phyloP scores from a whole-genome alignment of 2,888 invertebrate species.

The Platycheirus rosarum region DNA sequence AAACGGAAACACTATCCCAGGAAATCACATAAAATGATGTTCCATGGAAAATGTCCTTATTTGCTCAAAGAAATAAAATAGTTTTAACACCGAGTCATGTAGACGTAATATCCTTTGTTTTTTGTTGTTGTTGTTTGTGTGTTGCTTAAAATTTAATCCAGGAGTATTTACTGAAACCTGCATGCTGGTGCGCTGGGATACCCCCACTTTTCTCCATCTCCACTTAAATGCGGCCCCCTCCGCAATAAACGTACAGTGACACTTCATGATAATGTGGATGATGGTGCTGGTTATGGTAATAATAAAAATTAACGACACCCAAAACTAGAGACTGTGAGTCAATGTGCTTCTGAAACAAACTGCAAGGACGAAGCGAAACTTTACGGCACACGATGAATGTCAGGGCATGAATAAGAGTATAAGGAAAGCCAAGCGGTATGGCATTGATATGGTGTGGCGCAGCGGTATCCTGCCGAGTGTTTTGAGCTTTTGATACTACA shows the following conservation, averaged over 20 bases:
- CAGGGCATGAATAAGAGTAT: slow-evolving; percentile 52
- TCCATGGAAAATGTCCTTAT: slow-evolving; percentile 36
- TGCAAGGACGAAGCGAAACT: slow-evolving; percentile 33
- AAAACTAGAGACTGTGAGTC: slow-evolving; percentile 68
- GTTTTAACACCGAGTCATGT: slow-evolving; percentile 51
- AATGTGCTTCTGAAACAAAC: slow-evolving; percentile 24
- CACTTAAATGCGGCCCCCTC: neutral
- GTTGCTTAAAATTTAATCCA: slow-evolving; percentile 50
- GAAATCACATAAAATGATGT: slow-evolving; percentile 59
- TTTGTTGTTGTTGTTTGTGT: neutral
- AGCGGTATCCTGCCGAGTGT: slow-evolving; percentile 58
- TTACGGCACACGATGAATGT: slow-evolving; percentile 43
- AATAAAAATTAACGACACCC: slow-evolving; percentile 73
- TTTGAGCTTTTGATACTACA: slow-evolving; percentile 32
- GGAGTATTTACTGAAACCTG: slow-evolving; percentile 66
- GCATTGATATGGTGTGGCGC: slow-evolving; percentile 18
- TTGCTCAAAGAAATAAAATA: slow-evolving; percentile 59
- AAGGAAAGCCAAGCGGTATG: slow-evolving; percentile 14
- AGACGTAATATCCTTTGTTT: slow-evolving; percentile 15
- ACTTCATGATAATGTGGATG: slow-evolving; percentile 59
- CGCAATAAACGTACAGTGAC: slow-evolving; percentile 26
- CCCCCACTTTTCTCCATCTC: too few species aligned
- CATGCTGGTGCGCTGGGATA: slow-evolving; percentile 15
- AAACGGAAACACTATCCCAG: slow-evolving; percentile 30
- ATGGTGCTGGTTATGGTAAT: slow-evolving; percentile 67